Evolutionary conservation across 2,113 vertebrate genomes (phyloP), one percentile per base, ranked within the genome.

Genomic region (Orcinus orca): DNA sequence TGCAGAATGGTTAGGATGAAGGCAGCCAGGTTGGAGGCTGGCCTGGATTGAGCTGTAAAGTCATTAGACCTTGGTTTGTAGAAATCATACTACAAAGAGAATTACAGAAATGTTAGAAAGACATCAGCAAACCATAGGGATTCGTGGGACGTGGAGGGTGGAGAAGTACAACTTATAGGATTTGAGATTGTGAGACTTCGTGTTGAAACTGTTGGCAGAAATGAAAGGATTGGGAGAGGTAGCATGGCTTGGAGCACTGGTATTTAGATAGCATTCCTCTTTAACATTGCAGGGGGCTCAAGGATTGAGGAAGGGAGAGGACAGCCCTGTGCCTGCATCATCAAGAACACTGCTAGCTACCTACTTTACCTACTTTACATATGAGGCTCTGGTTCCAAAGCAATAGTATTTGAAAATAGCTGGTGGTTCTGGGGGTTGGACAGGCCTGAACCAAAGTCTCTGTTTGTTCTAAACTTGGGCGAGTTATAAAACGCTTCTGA

Each of bases 321-420:
- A 58, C 3, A 6, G 63, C 60, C 8, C 36, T 92, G 10, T 92
- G 31, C 60, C 76, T 91, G 38, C 7, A 55, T 93, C 29, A 53
- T 68, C 60, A 71, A 88, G 36, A 63, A 13, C 60, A 80, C 47
- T 31, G 76, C 76, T 58, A 26, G 36, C 76, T 63, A 41, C 38
- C 44, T 65, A 41, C 63, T 77, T 95, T 41, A 50, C 36, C 15
- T 86, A 21, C 47, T 71, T 80, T 38, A 70, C 5, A 29, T 50
- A 31, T 55, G 38, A 60, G 31, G 14, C 70, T 94, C 58, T 90
- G 88, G 21, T 85, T 93, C 60, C 29, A 77, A 65, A 88, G 58
- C 41, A 86, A 8, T 33, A 47, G 53, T 79, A 8, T 91, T 93
- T 96, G 38, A 62, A 84, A 93, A 85, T 53, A 97, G 74, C 29